phyloP scores from a whole-genome alignment of 2,113 vertebrate genomes.

The Xiphophorus hellerii region DNA sequence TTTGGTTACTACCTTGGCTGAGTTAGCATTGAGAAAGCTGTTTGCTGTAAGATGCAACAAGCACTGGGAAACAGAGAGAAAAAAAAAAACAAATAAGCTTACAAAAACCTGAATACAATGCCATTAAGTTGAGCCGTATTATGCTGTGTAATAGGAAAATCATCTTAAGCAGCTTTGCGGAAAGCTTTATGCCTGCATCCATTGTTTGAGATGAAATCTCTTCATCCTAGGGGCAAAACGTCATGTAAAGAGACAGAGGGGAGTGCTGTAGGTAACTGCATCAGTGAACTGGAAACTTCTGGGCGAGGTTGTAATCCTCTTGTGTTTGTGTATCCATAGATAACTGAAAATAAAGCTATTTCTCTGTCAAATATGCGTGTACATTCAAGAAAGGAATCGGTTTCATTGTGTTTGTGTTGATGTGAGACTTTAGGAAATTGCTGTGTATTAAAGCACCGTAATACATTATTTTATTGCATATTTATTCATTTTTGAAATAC shows the following conservation, averaged over 20 bases:
- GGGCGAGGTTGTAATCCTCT: neutral
- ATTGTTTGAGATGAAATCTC: neutral
- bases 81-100: neutral
- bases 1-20: neutral
- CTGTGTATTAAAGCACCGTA: neutral
- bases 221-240: neutral
- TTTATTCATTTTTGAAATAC: neutral
- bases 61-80: neutral
- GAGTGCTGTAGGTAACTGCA: neutral
- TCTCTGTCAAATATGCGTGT: neutral
- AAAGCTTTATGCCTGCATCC: neutral
- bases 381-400: neutral
- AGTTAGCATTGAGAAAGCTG: neutral
- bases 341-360: neutral
- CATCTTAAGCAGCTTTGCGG: neutral
- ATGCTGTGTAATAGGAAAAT: neutral
- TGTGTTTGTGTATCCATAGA: neutral
- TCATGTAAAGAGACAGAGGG: neutral
- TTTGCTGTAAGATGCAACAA: neutral
- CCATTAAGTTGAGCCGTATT: no score
- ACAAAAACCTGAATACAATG: neutral
- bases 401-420: neutral
- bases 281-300: neutral
- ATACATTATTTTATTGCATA: neutral
- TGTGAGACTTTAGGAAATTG: neutral